A percentile compares a stretch with the other conserved stretches of the same genome.
Evolutionary conservation across 2,888 invertebrate genomes (phyloP).

Genomic region (Pyrgus malvae): DNA sequence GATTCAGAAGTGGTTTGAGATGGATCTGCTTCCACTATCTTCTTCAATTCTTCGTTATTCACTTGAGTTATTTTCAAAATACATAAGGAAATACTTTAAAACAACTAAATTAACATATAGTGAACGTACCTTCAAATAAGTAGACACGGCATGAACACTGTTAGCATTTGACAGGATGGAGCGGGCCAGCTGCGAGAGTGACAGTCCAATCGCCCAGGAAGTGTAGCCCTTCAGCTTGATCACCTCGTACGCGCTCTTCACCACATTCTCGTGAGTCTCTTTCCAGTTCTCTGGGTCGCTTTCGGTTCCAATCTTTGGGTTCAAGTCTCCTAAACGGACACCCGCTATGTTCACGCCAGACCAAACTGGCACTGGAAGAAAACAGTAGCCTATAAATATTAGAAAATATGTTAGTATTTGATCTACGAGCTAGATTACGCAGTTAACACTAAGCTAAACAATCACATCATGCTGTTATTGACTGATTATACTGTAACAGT

Average conservation of each 20-base stretch:
- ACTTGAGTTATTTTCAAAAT: no score
- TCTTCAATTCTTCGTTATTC: no score
- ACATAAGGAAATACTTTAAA: no score
- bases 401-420: constrained; percentile 1
- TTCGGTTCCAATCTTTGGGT: constrained; percentile 86
- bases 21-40: no score
- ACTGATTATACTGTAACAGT: no score
- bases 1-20: no score
- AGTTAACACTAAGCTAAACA: no score
- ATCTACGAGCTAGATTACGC: no score
- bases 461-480: no score
- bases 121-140: constrained; percentile 84
- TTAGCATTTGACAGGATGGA: constrained; percentile 87
- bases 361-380: constrained; percentile 91
- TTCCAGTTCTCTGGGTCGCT: constrained; percentile 90
- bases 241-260: constrained; percentile 93
- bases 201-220: constrained; percentile 94
- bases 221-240: constrained; percentile 95
- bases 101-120: no score
- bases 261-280: constrained; percentile 89
- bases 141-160: constrained; percentile 90
- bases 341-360: constrained; percentile 96
- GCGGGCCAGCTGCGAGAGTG: constrained; percentile 86
- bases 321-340: constrained; percentile 89
- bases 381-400: no score